Base-by-base conservation (phyloP, 2,113 vertebrate species). In the Epinephelus moara region DNA sequence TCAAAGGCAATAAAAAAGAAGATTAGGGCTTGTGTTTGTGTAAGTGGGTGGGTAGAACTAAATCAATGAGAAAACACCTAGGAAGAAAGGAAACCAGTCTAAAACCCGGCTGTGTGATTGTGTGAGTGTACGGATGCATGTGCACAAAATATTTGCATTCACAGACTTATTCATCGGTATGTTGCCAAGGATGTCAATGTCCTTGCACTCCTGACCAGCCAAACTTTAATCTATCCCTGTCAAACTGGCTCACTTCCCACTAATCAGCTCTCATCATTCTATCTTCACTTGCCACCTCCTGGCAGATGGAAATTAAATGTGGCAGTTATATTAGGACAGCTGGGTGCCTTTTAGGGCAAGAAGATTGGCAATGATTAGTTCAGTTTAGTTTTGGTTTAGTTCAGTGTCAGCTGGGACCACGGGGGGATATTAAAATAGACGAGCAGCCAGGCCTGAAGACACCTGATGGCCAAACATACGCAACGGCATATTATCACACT, bases 311-410 rank as follows among this genome's bases (percentile, higher is more conserved):
- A 78, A 91, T 88, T 45, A 80, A 80, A 85, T 57, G 82, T 85
- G 92, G 88, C 89, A 86, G 88, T 81, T 88, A 71, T 72, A 84
- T 85, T 88, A 86, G 80, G 67, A 82, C 73, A 81, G 82, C 72
- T 52, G 75, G 69, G 69, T 7, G 62, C 74, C 78, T 86, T 81
- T 88, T 59, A 84, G 73, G 80, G 70, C 63, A 85, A 81, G 82
- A 62, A 81, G 81, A 91, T 88, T 89, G 89, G 70, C 82, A 85
- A 67, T 85, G 75, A 92, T 91, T 84, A 86, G 70, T 76, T 85
- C 75, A 37, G 56, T 83, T 89, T 82, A 85, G 80, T 86, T 74
- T 72, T 79, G 84, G 71, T 81, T 71, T 56, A 27, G 42, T 50
- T 81, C 68, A 56, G 68, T 25, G 47, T 82, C 79, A 80, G 55